phyloP scores from a whole-genome alignment of 64 coral and sea anemone species.

The Actinia tenebrosa region DNA sequence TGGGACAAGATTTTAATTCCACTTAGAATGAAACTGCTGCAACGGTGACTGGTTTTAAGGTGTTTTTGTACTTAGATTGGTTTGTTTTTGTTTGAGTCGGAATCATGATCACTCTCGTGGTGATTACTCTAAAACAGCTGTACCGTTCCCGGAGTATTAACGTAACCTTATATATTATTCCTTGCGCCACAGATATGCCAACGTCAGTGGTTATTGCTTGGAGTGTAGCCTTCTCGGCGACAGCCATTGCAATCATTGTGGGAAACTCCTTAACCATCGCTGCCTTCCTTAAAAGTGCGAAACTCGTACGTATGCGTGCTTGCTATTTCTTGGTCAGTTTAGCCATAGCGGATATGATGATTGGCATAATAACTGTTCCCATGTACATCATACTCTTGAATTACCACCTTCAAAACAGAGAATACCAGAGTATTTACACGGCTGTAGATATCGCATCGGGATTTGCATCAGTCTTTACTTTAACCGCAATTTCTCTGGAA shows the following conservation, averaged over 20 bases:
- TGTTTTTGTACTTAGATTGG: too few species aligned
- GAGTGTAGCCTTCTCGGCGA: slow-evolving; percentile 27
- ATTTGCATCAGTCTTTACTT: slow-evolving; percentile 69
- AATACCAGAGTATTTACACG: slow-evolving; percentile 57
- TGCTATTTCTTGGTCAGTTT: slow-evolving; percentile 67
- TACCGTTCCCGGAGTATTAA: too few species aligned
- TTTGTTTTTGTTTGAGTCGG: too few species aligned
- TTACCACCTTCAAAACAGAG: slow-evolving; percentile 41
- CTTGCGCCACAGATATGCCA: not conserved
- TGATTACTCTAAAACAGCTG: too few species aligned
- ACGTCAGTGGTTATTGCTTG: slow-evolving; percentile 6
- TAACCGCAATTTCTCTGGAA: slow-evolving; percentile 58
- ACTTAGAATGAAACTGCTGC: too few species aligned
- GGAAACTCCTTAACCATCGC: slow-evolving; percentile 50
- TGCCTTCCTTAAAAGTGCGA: slow-evolving; percentile 46
- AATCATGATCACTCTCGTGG: too few species aligned
- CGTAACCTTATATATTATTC: not conserved
- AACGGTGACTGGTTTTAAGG: too few species aligned
- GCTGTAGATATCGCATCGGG: slow-evolving; percentile 68
- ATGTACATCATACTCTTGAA: slow-evolving; percentile 62
- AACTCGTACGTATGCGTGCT: slow-evolving; percentile 60
- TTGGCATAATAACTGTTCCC: slow-evolving; percentile 54
- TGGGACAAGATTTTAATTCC: too few species aligned
- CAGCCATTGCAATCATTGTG: slow-evolving; percentile 23
- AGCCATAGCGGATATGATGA: slow-evolving; percentile 54